Evolutionary conservation across 2,113 vertebrate species (phyloP).

Genomic region (Chelonoidis abingdonii): DNA sequence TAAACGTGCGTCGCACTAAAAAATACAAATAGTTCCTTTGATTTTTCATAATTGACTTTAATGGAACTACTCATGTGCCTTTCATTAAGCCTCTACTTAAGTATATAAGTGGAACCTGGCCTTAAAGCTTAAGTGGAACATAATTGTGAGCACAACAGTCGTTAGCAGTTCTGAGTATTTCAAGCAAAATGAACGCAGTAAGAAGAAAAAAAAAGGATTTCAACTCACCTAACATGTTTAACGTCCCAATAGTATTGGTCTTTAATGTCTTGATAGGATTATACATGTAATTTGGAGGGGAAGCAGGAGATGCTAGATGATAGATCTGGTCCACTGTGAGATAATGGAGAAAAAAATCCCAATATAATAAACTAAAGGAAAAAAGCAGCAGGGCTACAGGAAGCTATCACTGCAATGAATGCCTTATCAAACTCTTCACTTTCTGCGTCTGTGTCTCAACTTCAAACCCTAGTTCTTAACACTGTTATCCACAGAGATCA

Average conservation of each 20-base stretch:
- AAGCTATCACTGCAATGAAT: background rate
- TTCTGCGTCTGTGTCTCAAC: background rate
- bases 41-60: background rate
- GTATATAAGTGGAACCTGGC: background rate
- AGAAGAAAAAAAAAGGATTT: background rate
- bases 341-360: background rate
- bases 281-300: slow-evolving; percentile 99
- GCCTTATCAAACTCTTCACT: background rate
- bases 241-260: slow-evolving; percentile 97
- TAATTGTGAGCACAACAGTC: background rate
- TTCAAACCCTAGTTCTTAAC: background rate
- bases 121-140: background rate
- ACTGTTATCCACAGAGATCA: background rate
- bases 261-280: slow-evolving; percentile 99
- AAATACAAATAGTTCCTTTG: background rate
- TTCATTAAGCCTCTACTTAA: background rate
- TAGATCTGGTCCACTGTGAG: slow-evolving; percentile 97
- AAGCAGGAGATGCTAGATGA: slow-evolving; percentile 97
- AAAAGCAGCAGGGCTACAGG: background rate
- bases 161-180: background rate
- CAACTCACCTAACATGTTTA: slow-evolving; percentile 97
- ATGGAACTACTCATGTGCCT: background rate
- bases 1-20: background rate
- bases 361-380: background rate
- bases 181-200: background rate